These are phyloP conservation scores for Hyaena hyaena DNA, from an alignment of 2,113 vertebrate species.

Conservation along the genomic window DNA sequence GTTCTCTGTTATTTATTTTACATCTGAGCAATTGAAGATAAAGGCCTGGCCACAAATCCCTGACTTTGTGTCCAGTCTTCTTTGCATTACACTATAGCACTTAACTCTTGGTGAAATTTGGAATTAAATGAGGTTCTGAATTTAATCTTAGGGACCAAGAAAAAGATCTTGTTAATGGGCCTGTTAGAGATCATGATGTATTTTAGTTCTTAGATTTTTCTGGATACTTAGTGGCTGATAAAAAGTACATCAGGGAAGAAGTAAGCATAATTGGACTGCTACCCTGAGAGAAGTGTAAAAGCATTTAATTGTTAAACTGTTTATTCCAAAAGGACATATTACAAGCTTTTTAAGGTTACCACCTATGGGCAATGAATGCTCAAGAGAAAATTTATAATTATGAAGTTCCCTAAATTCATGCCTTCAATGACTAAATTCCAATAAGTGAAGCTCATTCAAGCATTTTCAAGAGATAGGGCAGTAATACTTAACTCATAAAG, in stretches of 20 bases:
- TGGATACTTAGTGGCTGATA: conserved; percentile 51
- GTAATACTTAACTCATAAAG: conserved; percentile 57
- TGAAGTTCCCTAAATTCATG: conserved; percentile 22
- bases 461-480: conserved; percentile 42
- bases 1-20: background rate
- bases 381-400: conserved; percentile 63
- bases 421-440: conserved; percentile 43
- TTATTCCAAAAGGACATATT: conserved; percentile 63
- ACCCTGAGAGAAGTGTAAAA: conserved; percentile 49
- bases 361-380: conserved; percentile 6
- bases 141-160: conserved; percentile 52
- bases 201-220: conserved; percentile 62
- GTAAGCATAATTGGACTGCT: conserved; percentile 52
- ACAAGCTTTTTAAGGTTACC: conserved; percentile 62
- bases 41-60: background rate
- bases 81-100: background rate
- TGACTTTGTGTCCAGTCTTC: background rate
- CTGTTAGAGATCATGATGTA: conserved; percentile 31
- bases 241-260: conserved; percentile 44
- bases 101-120: conserved; percentile 39
- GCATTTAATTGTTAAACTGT: conserved; percentile 61
- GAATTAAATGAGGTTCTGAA: conserved; percentile 35
- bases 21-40: background rate
- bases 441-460: conserved; percentile 42
- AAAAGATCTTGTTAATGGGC: conserved; percentile 38